These are phyloP conservation scores for Lepus timidus DNA, from an alignment of 2,113 vertebrate species.

Conservation along the genomic window DNA sequence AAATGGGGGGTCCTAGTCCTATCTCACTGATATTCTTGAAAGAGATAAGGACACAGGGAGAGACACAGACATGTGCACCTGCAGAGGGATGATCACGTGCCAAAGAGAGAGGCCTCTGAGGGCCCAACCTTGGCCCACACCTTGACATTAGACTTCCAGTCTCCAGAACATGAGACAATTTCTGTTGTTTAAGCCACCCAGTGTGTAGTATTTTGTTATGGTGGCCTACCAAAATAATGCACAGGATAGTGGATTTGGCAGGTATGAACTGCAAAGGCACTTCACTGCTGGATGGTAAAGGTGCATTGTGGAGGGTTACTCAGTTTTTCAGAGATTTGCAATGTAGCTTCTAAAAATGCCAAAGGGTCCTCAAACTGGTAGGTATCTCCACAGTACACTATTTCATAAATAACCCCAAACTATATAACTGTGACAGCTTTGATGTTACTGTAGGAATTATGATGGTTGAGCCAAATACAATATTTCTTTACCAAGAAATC, in stretches of 20 bases:
- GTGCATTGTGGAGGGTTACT: background rate
- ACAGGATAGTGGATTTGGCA: rapidly evolving
- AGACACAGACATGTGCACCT: background rate
- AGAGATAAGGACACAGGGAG: background rate
- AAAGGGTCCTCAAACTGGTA: background rate
- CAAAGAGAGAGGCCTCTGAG: background rate
- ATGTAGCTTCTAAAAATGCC: background rate
- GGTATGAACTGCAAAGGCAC: background rate
- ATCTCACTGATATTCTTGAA: background rate
- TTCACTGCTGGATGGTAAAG: background rate
- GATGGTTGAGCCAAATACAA: background rate
- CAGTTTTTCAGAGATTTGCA: background rate
- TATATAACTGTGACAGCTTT: background rate
- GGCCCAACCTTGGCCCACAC: background rate
- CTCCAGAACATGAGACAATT: background rate
- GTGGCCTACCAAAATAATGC: rapidly evolving
- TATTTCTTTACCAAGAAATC: background rate
- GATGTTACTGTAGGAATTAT: background rate
- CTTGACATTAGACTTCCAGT: background rate
- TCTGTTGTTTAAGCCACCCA: background rate
- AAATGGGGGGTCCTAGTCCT: no score
- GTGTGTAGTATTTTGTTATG: background rate
- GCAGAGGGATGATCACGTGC: background rate
- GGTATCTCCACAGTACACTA: background rate
- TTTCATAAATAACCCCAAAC: background rate